phyloP scores from a whole-genome alignment of 2,113 vertebrate species.

The Cettia cetti region DNA sequence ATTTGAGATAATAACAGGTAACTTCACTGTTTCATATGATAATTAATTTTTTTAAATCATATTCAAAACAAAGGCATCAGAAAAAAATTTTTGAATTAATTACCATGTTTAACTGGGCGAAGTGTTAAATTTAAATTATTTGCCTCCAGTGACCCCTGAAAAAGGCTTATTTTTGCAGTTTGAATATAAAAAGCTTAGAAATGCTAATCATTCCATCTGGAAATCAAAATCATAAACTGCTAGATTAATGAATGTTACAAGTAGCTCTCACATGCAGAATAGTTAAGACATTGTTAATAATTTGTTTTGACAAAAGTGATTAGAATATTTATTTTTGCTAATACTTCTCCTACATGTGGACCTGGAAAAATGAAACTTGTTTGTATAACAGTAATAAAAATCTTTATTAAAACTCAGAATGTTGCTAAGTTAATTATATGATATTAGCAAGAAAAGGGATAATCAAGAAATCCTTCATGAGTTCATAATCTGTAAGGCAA shows the following conservation, averaged over 20 bases:
- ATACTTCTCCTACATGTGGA: slow-evolving; percentile 13
- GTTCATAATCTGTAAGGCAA: slow-evolving; percentile 43
- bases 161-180: slow-evolving; percentile 56
- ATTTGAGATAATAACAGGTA: neutral
- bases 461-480: slow-evolving; percentile 48
- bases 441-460: slow-evolving; percentile 15
- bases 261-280: slow-evolving; percentile 40
- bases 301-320: slow-evolving; percentile 69
- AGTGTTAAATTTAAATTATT: slow-evolving; percentile 51
- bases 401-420: slow-evolving; percentile 56
- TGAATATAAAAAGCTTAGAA: slow-evolving; percentile 61
- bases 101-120: slow-evolving; percentile 10
- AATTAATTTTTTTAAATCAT: neutral
- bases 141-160: slow-evolving; percentile 57
- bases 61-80: neutral
- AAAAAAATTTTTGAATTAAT: slow-evolving; percentile 4
- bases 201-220: slow-evolving; percentile 64
- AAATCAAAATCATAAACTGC: slow-evolving; percentile 70
- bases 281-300: slow-evolving; percentile 60
- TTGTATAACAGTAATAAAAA: slow-evolving; percentile 43
- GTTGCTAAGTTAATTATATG: slow-evolving; percentile 47
- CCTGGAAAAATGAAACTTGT: slow-evolving; percentile 39
- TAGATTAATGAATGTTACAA: slow-evolving; percentile 67
- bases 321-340: slow-evolving; percentile 66
- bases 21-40: neutral